Evolutionary conservation across 2,888 invertebrate genomes (phyloP).

Genomic region (Leptura quadrifasciata): DNA sequence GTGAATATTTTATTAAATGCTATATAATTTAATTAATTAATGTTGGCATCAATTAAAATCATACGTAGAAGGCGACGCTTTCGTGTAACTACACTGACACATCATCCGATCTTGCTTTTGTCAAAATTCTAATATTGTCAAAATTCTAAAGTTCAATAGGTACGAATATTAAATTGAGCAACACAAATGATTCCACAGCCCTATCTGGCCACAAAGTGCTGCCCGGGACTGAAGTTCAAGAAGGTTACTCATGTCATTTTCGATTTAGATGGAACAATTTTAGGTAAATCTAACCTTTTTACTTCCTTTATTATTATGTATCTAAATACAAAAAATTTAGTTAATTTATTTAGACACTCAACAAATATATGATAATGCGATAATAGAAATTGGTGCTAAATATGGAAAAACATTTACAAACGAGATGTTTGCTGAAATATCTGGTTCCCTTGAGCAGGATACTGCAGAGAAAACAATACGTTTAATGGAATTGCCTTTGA

Average conservation of each 20-base stretch:
- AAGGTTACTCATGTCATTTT: conserved; percentile 87
- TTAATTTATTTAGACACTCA: conserved; percentile 80
- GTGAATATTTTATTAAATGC: too few species aligned
- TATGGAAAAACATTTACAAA: conserved; percentile 85
- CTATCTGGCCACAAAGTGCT: background rate
- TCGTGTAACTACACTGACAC: background rate
- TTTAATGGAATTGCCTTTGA: conserved; percentile 79
- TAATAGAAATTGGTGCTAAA: conserved; percentile 79
- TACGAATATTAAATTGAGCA: background rate
- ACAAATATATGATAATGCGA: conserved; percentile 82
- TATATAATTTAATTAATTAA: too few species aligned
- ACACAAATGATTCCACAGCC: background rate
- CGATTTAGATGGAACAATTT: conserved; percentile 81
- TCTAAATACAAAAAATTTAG: background rate
- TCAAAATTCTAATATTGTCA: background rate
- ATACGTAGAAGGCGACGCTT: too few species aligned
- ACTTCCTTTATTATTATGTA: background rate
- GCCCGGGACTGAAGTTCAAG: conserved; percentile 67
- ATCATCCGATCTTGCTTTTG: background rate
- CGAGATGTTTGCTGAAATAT: conserved; percentile 83
- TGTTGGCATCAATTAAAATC: too few species aligned
- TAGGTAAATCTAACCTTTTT: conserved; percentile 72
- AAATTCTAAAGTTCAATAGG: background rate
- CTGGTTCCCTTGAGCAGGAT: conserved; percentile 81
- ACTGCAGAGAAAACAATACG: conserved; percentile 77